Conservation (phyloP, 1,140 invertebrate species). For the Aphaenogaster rudis region DNA sequence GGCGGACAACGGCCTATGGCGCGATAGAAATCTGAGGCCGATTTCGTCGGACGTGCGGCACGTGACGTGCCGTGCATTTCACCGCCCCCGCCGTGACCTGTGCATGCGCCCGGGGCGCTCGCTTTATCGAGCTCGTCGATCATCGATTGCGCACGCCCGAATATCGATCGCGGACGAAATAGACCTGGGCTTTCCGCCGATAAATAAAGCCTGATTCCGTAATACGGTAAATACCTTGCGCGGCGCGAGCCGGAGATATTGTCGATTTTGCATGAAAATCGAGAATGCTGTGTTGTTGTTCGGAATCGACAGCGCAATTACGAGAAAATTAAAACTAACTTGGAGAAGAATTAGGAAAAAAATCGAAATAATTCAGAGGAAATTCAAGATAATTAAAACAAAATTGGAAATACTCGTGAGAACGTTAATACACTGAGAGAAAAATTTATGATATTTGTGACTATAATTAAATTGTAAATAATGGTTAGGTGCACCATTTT, state of each 20-base stretch:
- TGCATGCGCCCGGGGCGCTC: neutral
- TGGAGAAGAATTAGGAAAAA: neutral
- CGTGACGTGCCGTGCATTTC: constrained; percentile 35
- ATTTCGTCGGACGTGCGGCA: constrained; percentile 4
- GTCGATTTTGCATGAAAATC: neutral
- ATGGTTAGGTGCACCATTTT: no score
- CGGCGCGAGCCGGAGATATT: neutral
- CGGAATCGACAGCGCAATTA: neutral
- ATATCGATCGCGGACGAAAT: constrained; percentile 38
- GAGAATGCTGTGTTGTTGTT: no score
- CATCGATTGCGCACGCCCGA: constrained; percentile 56
- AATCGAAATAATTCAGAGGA: neutral
- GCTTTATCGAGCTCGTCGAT: constrained; percentile 60
- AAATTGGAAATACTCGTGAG: neutral
- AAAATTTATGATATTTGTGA: no score
- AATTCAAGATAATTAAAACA: neutral
- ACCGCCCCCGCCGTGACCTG: constrained; percentile 11
- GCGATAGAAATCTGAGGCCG: constrained; percentile 23
- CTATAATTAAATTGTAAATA: no score
- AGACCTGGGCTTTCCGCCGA: neutral
- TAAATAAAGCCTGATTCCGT: constrained; percentile 17
- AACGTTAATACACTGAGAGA: neutral
- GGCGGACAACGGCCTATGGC: neutral
- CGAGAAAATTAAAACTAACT: neutral
- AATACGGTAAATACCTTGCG: neutral